These are phyloP conservation scores for Bergia puertoricense DNA, from an alignment of 92 coral and sea anemone species.

Conservation along the genomic window DNA sequence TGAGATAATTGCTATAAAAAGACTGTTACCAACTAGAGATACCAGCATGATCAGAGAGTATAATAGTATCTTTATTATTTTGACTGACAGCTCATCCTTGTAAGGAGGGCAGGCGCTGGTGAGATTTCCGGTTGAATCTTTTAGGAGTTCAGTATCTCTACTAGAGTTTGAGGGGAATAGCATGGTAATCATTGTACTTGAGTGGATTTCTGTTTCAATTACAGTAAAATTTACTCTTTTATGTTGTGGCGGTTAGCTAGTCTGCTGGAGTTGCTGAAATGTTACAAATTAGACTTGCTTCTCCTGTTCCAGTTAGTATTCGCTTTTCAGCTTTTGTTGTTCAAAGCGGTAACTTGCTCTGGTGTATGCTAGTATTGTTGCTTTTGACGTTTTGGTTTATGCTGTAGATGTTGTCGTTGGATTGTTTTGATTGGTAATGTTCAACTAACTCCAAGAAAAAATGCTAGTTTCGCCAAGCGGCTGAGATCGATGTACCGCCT, in stretches of 20 bases:
- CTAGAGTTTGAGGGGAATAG: neutral
- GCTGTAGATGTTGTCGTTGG: neutral
- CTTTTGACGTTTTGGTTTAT: neutral
- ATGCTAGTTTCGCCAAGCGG: neutral
- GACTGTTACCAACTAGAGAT: constrained; percentile 39
- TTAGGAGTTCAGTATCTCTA: neutral
- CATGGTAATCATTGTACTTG: neutral
- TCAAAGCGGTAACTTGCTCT: neutral
- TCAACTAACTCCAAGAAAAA: neutral
- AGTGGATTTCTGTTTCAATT: no score
- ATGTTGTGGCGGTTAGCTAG: neutral
- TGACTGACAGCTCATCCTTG: constrained; percentile 12
- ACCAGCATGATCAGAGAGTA: constrained; percentile 34
- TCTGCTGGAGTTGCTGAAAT: neutral
- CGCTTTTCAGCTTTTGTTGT: neutral
- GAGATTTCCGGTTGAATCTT: neutral
- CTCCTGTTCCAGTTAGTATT: neutral
- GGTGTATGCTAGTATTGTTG: no score
- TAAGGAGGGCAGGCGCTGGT: neutral
- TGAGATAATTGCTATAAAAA: constrained; percentile 6
- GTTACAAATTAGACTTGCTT: neutral
- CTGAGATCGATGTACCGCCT: neutral
- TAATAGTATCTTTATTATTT: constrained; percentile 15
- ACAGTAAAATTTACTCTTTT: no score
- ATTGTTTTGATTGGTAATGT: neutral